A percentile compares a stretch with the other conserved stretches of the same genome.
These are phyloP conservation scores for Merluccius polli DNA, from an alignment of 2,797 vertebrate species.

Conservation along the genomic window DNA sequence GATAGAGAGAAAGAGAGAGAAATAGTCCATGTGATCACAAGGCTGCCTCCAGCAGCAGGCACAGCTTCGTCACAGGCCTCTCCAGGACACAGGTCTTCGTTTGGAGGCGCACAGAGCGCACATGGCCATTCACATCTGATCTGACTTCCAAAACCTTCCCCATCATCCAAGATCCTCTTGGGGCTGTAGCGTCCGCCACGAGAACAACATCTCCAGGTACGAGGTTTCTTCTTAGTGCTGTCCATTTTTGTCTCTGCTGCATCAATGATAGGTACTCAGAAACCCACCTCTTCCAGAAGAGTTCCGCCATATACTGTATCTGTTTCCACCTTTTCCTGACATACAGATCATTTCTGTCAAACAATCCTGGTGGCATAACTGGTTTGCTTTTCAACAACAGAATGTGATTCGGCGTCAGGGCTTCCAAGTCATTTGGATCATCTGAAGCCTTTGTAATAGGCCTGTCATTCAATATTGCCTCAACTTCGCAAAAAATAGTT, in stretches of 20 bases:
- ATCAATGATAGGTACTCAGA: neutral
- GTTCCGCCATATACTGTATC: neutral
- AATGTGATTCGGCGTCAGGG: constrained; percentile 16
- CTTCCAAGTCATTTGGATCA: constrained; percentile 19
- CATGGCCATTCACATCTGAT: too few species aligned
- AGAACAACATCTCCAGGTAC: constrained; percentile 5
- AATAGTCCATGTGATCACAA: too few species aligned
- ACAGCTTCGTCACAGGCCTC: too few species aligned
- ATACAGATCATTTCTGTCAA: neutral
- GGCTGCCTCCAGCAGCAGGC: too few species aligned
- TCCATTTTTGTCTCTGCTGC: neutral
- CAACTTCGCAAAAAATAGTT: constrained; percentile 11
- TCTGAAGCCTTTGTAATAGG: constrained; percentile 17
- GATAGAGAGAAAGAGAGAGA: too few species aligned
- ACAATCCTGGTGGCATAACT: neutral
- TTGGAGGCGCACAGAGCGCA: too few species aligned
- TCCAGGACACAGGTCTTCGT: too few species aligned
- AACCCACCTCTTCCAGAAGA: constrained; percentile 4
- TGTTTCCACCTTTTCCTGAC: too few species aligned
- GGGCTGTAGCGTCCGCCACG: constrained; percentile 10
- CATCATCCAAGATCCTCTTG: constrained; percentile 9
- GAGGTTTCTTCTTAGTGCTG: neutral
- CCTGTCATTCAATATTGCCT: constrained; percentile 13
- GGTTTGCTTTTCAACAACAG: neutral
- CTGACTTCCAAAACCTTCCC: neutral